Evolutionary conservation across 2,797 vertebrate species (phyloP), one percentile per base, ranked within the genome.

Genomic region (Smutsia temminckii): DNA sequence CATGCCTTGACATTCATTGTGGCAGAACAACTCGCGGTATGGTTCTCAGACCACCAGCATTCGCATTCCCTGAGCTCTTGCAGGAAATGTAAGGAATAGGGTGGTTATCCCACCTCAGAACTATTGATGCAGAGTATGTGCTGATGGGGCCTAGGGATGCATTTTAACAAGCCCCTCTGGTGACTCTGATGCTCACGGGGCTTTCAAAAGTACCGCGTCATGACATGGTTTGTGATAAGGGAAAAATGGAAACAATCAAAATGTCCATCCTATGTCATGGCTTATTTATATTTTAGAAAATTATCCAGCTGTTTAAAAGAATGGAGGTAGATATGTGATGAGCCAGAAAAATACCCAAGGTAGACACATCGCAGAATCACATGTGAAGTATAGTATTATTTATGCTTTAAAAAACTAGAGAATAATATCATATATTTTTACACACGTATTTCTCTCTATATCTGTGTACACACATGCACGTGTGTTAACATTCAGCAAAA

Each of bases 251-350:
- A 89, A 53, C 25, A 18, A 63, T 51, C 53, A 55, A 85, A 90
- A 42, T n/a, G 59, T 59, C 29, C 20, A 25, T 78, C 63, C 53
- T 23, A 59, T 3, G 46, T 37, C 23, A n/a, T 29, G 5, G 3
- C 68, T 55, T 72, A 51, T 57, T 86, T 23, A 49, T 32, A 81
- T 63, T 55, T 75, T 80, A 72, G 75, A 85, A 93, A 86, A 79
- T 42, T 53, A 95, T 40, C 64, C 42, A 51, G 29, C 20, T 53
- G 6, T 37, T 92, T 89, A 64, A 34, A 95, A 94, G 34, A 94
- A 80, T 25, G n/a, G 17, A 11, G 66, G 61, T 71, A 51, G 34
- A 68, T 49, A 46, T 0, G 10, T 25, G 34, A 61, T 53, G 64
- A 89, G n/a, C 29, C 64, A 64, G 78, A 79, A 93, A 93, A 85